phyloP scores from a whole-genome alignment of 2,888 invertebrate species.

The Cremastobaeus sp. region DNA sequence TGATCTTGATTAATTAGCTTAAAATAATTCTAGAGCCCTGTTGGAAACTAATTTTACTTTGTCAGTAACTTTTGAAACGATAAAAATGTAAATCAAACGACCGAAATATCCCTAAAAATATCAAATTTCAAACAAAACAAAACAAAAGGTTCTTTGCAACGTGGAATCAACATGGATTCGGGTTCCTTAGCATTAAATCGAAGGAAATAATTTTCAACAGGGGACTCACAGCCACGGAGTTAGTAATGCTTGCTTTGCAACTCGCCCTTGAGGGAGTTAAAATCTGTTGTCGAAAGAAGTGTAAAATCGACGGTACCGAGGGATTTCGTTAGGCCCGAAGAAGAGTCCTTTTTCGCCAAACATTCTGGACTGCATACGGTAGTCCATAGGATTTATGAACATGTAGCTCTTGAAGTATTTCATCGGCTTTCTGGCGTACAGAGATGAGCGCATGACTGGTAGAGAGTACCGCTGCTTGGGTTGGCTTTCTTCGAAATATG shows the following conservation, averaged over 20 bases:
- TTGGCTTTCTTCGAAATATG: constrained; percentile 63
- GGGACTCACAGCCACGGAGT: constrained; percentile 51
- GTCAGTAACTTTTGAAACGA: not conserved
- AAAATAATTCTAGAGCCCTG: constrained; percentile 9
- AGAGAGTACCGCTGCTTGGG: too few species aligned
- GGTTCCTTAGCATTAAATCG: too few species aligned
- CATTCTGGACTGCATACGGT: constrained; percentile 18
- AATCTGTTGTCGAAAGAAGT: constrained; percentile 25
- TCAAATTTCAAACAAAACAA: too few species aligned
- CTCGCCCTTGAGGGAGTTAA: constrained; percentile 19
- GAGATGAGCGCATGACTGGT: constrained; percentile 1
- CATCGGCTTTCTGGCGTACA: constrained; percentile 38
- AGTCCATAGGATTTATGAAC: constrained; percentile 18
- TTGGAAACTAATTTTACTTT: not conserved
- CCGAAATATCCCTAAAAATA: too few species aligned
- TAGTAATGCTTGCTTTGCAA: constrained; percentile 5
- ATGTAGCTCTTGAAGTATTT: constrained; percentile 31
- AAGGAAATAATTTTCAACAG: constrained; percentile 27
- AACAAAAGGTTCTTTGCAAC: too few species aligned
- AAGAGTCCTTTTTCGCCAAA: constrained; percentile 24
- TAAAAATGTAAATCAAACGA: too few species aligned
- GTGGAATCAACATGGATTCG: too few species aligned
- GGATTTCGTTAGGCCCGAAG: constrained; percentile 34
- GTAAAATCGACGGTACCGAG: constrained; percentile 33
- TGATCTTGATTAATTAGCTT: not conserved